Conservation (phyloP, 2,797 vertebrate species). For the Lycodopsis pacificus region DNA sequence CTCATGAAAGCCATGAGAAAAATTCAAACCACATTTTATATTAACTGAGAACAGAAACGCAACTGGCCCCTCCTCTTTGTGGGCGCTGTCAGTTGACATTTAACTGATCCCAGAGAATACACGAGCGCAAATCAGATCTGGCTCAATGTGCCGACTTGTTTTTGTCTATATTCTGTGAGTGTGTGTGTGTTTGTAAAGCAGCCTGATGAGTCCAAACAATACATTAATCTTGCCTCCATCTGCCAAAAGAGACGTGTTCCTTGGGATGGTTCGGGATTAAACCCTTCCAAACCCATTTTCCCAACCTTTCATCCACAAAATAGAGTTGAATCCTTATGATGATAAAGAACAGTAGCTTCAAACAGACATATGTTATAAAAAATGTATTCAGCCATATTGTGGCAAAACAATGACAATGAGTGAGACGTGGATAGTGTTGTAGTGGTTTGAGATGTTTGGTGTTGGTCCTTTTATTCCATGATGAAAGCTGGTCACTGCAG, state of each 20-base stretch:
- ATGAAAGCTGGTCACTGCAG: background rate
- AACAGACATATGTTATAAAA: background rate
- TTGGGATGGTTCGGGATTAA: background rate
- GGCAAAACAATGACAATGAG: background rate
- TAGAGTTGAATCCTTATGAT: background rate
- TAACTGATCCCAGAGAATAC: conserved; percentile 20
- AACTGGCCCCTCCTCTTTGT: background rate
- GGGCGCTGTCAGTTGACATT: conserved; percentile 33
- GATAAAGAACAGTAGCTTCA: background rate
- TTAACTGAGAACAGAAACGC: conserved; percentile 42
- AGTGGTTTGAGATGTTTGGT: background rate
- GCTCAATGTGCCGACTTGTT: conserved; percentile 2
- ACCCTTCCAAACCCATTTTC: background rate
- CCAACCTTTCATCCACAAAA: background rate
- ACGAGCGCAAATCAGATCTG: conserved; percentile 1
- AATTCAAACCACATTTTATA: conserved; percentile 48
- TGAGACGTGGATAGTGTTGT: background rate
- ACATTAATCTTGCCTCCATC: background rate
- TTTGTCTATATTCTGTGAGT: background rate
- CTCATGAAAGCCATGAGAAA: conserved; percentile 27
- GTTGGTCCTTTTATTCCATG: background rate
- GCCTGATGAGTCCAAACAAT: background rate
- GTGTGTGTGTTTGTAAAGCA: background rate
- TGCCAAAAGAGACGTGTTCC: background rate
- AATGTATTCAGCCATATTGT: background rate